Base-by-base conservation (phyloP, 1,140 invertebrate species). In the Papilio dardanus region DNA sequence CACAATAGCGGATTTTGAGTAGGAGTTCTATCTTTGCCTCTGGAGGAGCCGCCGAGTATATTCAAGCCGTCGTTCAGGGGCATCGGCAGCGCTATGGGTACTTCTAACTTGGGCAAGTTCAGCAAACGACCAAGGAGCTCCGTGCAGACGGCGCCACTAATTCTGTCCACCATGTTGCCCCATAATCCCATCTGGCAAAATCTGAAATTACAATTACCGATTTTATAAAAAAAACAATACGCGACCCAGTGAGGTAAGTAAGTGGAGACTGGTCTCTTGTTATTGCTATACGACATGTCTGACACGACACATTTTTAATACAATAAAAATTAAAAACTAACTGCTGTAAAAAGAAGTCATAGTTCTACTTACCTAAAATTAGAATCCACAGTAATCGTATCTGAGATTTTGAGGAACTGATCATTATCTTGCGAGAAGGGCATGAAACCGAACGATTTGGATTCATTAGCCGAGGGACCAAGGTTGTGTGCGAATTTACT, bases 401-500 rank as follows among this genome's bases (percentile, higher is more conserved):
- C 82, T 5, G 79, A 74, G 50, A 93, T 91, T 76, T 89, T 92
- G 16, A 93, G 76, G 77, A 83, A 93, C 66, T 91, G 83, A 19
- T 92, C 87, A 21, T 77, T 80, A 0, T 86, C 81, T 35, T 74
- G 71, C 10, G 83, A 85, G 75, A 83, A 89, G 0, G 88, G 82
- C 10, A 79, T 19, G 12, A 87, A 83, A 12, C 78, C 82, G 14
- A 88, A 81, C 1, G 83, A 62, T 12, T 75, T 83, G 0, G 76
- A 65, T 8, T 74, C 37, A 65, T 78, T 80, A 0, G 79, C 78
- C 19, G 2, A 78, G 62, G 66, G 79, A 10, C 21, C 78, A 24
- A 81, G 93, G 54, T 86, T 92, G 65, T 94, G 93, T 3, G 95
- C 95, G 81, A 97, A 97, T 79, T 96, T 94, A 0, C 95, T 89